Evolutionary conservation across 2,113 vertebrate species (phyloP).

Genomic region (Mustela nigripes): DNA sequence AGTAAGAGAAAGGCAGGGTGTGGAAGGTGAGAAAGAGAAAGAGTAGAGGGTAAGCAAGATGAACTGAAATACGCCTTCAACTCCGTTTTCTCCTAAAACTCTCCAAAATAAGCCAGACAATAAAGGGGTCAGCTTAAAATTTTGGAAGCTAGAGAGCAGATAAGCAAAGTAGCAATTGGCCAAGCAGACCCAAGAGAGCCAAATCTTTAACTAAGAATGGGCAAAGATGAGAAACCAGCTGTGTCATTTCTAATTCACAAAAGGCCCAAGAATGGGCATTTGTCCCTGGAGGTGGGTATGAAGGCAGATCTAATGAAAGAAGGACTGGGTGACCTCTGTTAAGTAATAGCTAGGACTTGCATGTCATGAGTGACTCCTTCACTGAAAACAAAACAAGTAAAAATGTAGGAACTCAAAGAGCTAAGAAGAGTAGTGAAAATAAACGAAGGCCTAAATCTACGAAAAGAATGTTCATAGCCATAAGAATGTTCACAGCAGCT

Average conservation of each 20-base stretch:
- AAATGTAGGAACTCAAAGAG: constrained; percentile 6
- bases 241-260: constrained; percentile 1
- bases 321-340: background rate
- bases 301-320: constrained; percentile 3
- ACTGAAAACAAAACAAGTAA: constrained; percentile 14
- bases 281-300: background rate
- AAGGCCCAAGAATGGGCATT: background rate
- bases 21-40: background rate
- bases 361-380: background rate
- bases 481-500: background rate
- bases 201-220: background rate
- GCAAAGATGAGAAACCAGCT: background rate
- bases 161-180: background rate
- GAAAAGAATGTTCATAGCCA: background rate
- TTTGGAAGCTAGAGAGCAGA: constrained; percentile 41
- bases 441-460: background rate
- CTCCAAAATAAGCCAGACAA: constrained; percentile 28
- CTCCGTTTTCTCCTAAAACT: constrained; percentile 36
- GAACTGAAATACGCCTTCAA: constrained; percentile 22
- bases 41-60: background rate
- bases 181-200: constrained; percentile 14
- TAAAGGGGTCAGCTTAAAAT: constrained; percentile 7
- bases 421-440: constrained; percentile 42
- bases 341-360: constrained; percentile 40
- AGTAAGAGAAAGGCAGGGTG: background rate